Evolutionary conservation across 1,140 invertebrate species (phyloP).

Genomic region (Drosophila aff.): DNA sequence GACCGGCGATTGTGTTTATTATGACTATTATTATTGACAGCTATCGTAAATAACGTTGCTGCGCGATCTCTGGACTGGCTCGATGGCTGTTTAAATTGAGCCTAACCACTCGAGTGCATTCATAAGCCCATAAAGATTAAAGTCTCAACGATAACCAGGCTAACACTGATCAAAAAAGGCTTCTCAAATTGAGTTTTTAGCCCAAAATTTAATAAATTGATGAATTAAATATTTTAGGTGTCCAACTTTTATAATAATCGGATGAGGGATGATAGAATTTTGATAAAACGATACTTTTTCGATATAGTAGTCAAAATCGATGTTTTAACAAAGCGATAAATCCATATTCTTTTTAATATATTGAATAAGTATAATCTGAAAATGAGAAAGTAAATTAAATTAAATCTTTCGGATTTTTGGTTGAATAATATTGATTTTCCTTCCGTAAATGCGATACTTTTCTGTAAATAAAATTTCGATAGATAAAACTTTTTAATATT

Average conservation of each 20-base stretch:
- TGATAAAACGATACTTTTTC: background rate
- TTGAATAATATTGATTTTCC: too few species aligned
- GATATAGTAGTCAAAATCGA: background rate
- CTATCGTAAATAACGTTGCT: slow-evolving; percentile 64
- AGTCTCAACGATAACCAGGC: slow-evolving; percentile 62
- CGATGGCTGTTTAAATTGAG: slow-evolving; percentile 65
- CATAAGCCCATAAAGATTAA: slow-evolving; percentile 79
- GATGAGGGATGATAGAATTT: background rate
- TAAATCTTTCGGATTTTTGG: too few species aligned
- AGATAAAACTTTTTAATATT: background rate
- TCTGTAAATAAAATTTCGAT: background rate
- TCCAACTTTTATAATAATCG: background rate
- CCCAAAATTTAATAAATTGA: background rate
- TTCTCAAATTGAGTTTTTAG: background rate
- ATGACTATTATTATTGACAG: slow-evolving; percentile 77
- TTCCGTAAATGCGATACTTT: too few species aligned
- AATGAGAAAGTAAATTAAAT: background rate
- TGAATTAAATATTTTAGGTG: background rate
- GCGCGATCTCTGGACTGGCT: slow-evolving; percentile 21
- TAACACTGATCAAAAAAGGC: slow-evolving; percentile 13
- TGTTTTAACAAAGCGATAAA: background rate
- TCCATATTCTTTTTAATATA: background rate
- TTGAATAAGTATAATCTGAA: background rate
- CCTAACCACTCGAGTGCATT: slow-evolving; percentile 76
- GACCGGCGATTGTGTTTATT: slow-evolving; percentile 64